Evolutionary conservation across 2,888 invertebrate species (phyloP), one percentile per base, ranked within the genome.

Genomic region (Corbicula japonica): DNA sequence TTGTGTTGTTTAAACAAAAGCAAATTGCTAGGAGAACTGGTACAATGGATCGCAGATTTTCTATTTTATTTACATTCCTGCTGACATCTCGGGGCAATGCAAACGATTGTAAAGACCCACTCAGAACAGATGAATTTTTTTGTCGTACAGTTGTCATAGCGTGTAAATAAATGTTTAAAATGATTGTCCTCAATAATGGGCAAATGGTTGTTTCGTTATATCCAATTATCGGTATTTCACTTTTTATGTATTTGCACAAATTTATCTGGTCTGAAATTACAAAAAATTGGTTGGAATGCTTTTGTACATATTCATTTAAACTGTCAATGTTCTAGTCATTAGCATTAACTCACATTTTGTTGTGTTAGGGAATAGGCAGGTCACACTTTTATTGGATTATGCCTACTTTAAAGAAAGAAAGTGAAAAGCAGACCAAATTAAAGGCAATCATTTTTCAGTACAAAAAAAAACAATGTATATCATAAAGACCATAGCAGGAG

Each of bases 141-240:
- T 58, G 35, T 58, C 34, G 23, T 35, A 58, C 18, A 38, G 23
- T 54, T 66, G 66, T 66, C 66, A 52, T n/a, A 32, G 38, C 18
- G 54, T 41, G 35, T 52, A 54, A 41, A 66, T 66, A 66, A 41
- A 66, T 54, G 41, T 66, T 28, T 8, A 26, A 54, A 52, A 6
- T 41, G n/a, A 30, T 66, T 34, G 54, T 52, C 54, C 30, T 30
- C 6, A 15, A 30, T 66, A 52, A 66, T 52, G 28, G 66, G 38
- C 1, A 34, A 38, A 18, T 21, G 28, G 54, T 66, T 66, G 66
- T 66, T 54, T 30, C 18, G n/a, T 44, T 18, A 35, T 2, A 30
- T 41, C 38, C 54, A 66, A 66, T 66, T 54, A 66, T 66, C 28
- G 66, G 54, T n/a, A 54, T 66, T 63, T 48, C n/a, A n/a, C 30